A percentile compares a stretch with the other conserved stretches of the same genome.
Conservation (phyloP, 2,113 vertebrate genomes). For the Pteropus alecto region DNA sequence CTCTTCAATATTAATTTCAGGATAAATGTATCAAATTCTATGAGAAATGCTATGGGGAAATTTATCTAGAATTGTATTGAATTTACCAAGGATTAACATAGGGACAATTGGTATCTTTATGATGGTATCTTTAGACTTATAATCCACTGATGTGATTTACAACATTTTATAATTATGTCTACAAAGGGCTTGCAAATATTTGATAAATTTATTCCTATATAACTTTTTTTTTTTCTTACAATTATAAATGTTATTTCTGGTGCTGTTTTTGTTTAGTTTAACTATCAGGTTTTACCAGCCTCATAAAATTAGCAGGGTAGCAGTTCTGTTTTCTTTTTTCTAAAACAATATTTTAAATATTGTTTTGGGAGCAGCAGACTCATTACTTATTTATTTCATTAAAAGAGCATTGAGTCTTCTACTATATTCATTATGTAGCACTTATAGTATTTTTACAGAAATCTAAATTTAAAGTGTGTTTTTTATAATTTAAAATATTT, state of each 20-base stretch:
- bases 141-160: neutral
- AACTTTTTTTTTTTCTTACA: neutral
- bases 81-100: neutral
- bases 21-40: neutral
- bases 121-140: neutral
- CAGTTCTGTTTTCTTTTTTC: neutral
- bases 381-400: neutral
- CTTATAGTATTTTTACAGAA: neutral
- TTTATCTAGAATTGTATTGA: neutral
- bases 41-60: neutral
- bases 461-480: neutral
- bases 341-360: neutral
- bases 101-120: neutral
- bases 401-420: neutral
- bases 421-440: neutral
- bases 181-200: neutral
- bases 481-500: neutral
- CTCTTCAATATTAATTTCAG: neutral
- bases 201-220: neutral
- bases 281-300: neutral
- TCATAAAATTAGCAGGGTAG: neutral
- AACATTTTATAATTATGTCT: neutral
- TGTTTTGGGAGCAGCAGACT: neutral
- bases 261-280: neutral
- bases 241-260: neutral